Conservation (phyloP, 2,113 vertebrate species). For the Xiphophorus hellerii region DNA sequence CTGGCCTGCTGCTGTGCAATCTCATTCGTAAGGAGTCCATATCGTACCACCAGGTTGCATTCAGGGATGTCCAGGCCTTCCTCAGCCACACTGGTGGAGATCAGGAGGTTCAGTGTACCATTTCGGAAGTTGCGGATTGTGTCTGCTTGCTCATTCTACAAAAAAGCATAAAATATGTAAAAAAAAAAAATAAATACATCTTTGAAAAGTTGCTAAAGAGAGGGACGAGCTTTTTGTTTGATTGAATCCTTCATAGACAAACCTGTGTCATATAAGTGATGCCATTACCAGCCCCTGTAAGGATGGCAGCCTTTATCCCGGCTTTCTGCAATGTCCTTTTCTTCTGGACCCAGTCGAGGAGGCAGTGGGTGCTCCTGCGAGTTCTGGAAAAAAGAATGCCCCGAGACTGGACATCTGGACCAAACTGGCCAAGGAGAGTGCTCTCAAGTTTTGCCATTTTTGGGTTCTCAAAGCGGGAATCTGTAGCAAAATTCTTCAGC, state of each 20-base stretch:
- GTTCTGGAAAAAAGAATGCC: slow-evolving; percentile 90
- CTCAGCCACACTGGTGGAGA: slow-evolving; percentile 92
- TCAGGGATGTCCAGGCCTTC: slow-evolving; percentile 91
- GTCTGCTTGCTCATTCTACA: slow-evolving; percentile 79
- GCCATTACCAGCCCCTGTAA: slow-evolving; percentile 85
- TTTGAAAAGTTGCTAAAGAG: background rate
- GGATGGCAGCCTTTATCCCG: slow-evolving; percentile 76
- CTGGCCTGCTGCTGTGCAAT: slow-evolving; percentile 92
- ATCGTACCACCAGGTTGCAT: slow-evolving; percentile 91
- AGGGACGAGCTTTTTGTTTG: background rate
- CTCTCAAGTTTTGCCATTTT: slow-evolving; percentile 82
- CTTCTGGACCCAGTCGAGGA: slow-evolving; percentile 85
- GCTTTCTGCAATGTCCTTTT: slow-evolving; percentile 53
- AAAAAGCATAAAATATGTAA: background rate
- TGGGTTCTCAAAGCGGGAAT: slow-evolving; percentile 82
- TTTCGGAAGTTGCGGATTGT: slow-evolving; percentile 84
- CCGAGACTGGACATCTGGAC: slow-evolving; percentile 35
- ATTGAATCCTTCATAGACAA: background rate
- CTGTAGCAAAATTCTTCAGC: slow-evolving; percentile 63
- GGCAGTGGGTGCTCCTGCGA: slow-evolving; percentile 81
- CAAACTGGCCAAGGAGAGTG: slow-evolving; percentile 83
- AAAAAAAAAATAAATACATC: background rate
- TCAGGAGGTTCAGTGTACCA: slow-evolving; percentile 86
- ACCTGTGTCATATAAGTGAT: slow-evolving; percentile 90
- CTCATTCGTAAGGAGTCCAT: slow-evolving; percentile 93